Evolutionary conservation across 2,888 invertebrate genomes (phyloP).

Genomic region (Pomacea canaliculata): DNA sequence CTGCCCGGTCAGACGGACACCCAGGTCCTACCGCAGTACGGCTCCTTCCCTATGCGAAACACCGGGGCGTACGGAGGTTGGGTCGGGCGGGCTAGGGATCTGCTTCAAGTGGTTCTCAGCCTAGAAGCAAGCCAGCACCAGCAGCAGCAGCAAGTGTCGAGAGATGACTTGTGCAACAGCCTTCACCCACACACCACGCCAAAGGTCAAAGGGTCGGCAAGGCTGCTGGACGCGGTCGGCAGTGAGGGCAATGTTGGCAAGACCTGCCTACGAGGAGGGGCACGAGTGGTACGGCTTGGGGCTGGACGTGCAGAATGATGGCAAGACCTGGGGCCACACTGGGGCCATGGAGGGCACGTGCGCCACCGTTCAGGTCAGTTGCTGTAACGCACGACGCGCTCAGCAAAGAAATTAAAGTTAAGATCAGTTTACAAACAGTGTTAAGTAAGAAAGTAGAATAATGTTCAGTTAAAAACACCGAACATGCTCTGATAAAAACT

Average conservation of each 20-base stretch:
- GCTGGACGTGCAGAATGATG: constrained; percentile 57
- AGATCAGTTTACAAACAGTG: no score
- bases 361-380: constrained; percentile 38
- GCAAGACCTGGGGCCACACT: constrained; percentile 60
- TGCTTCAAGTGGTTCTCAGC: constrained; percentile 44
- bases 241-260: constrained; percentile 43
- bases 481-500: no score
- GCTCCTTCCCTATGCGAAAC: constrained; percentile 58
- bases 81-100: constrained; percentile 52
- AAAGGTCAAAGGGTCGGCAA: neutral
- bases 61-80: constrained; percentile 60
- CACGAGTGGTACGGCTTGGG: constrained; percentile 64
- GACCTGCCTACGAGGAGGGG: constrained; percentile 42
- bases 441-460: no score
- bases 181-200: neutral
- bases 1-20: constrained; percentile 34
- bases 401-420: no score
- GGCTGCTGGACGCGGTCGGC: constrained; percentile 30
- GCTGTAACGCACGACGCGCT: no score
- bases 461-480: no score
- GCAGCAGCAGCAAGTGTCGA: neutral
- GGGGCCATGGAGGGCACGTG: constrained; percentile 66
- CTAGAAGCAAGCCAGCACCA: constrained; percentile 19
- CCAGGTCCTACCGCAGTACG: constrained; percentile 55
- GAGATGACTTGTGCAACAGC: neutral